Evolutionary conservation across 2,113 vertebrate species (phyloP).

Genomic region (Paracanthobrama guichenoti): DNA sequence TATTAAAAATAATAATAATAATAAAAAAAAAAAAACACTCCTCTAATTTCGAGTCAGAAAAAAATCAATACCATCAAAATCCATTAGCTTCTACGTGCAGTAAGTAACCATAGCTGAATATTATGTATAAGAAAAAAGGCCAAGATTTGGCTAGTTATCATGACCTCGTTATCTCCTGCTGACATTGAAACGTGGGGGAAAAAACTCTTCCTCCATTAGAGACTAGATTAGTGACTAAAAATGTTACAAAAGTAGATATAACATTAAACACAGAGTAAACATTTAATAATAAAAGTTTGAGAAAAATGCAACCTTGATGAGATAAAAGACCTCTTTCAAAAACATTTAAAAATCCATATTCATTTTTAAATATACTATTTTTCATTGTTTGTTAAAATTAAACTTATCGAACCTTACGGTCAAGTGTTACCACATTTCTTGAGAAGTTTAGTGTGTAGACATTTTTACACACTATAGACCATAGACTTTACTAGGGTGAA

Average conservation of each 20-base stretch:
- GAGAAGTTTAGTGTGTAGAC: neutral
- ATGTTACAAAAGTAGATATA: neutral
- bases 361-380: neutral
- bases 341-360: too few relatives aligned
- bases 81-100: neutral
- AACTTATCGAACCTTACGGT: neutral
- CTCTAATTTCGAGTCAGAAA: neutral
- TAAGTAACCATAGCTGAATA: neutral
- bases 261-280: neutral
- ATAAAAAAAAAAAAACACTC: neutral
- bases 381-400: too few relatives aligned
- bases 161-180: neutral
- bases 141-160: neutral
- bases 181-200: neutral
- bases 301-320: neutral
- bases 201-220: neutral
- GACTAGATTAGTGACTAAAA: neutral
- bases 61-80: constrained; percentile 6
- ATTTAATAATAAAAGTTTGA: neutral
- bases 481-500: too few relatives aligned
- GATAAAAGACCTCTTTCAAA: neutral
- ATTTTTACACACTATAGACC: neutral
- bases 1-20: neutral
- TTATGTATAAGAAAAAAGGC: neutral
- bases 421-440: neutral